Base-by-base conservation (phyloP, 2,113 vertebrate species). In the Eptesicus fuscus region DNA sequence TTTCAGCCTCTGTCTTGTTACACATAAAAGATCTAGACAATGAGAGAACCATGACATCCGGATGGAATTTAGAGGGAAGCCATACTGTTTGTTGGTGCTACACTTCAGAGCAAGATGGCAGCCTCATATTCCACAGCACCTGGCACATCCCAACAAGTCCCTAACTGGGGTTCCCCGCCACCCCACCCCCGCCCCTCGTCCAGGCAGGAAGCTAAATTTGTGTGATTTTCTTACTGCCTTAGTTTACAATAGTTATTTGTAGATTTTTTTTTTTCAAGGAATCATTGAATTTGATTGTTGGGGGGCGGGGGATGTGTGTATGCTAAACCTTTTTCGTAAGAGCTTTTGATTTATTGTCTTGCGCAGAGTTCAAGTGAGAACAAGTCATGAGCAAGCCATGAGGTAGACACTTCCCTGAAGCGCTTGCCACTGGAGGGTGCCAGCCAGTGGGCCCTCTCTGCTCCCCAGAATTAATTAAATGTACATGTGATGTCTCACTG, bases 1-100 rank as follows among this genome's bases (percentile, higher is more conserved):
- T 94, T 91, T 65, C 44, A 67, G 40, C 37, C 70, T 95, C 80
- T 76, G 37, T 56, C 76, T 91, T 91, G 28, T 93, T 71, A 77
- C 30, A 28, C 53, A 53, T 86, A 83, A 90, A 91, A 76, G 56
- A 22, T 90, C 35, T 77, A 25, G 23, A 61, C 25, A 49, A 92
- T 61, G 42, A 47, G 32, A 90, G 88, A 53, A 88, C 35, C 32
- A 67, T 37, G 70, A 7, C 14, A 59, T 23, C 18, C 40, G 70
- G n/a, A n/a, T n/a, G n/a, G 35, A 78, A 96, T 82, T 85, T 47
- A 91, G 40, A 4, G 4, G 70, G 53, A 93, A 82, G 59, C 7
- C 63, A 70, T 89, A 32, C 37, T 73, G 20, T 30, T 83, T 86
- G 47, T 16, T 93, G 25, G 18, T 37, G 40, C 14, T 78, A 17